These are phyloP conservation scores for Campoletis raptor DNA, from an alignment of 2,888 invertebrate genomes.

Conservation along the genomic window DNA sequence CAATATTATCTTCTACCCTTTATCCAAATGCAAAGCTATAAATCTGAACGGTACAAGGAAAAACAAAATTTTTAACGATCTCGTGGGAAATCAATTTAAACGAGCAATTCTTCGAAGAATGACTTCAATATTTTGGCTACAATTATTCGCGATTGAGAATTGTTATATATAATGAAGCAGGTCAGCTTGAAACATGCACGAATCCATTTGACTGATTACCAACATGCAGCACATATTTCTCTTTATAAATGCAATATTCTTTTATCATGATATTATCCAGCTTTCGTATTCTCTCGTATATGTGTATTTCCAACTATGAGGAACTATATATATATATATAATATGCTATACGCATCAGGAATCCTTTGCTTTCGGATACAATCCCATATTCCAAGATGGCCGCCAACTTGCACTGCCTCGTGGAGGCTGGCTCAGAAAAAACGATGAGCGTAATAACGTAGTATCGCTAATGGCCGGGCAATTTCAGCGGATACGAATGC, in stretches of 20 bases:
- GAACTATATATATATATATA: slow-evolving; percentile 10
- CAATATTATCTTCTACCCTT: slow-evolving; percentile 19
- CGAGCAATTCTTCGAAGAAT: neutral
- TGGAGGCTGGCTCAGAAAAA: slow-evolving; percentile 82
- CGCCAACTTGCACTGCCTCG: slow-evolving; percentile 75
- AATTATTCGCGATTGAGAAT: slow-evolving; percentile 1
- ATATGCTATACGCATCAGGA: slow-evolving; percentile 54
- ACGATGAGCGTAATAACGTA: slow-evolving; percentile 84
- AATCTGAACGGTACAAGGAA: neutral
- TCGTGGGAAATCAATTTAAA: slow-evolving; percentile 1
- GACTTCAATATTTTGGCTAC: neutral
- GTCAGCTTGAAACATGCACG: slow-evolving; percentile 32
- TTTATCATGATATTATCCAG: slow-evolving; percentile 60
- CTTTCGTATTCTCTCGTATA: slow-evolving; percentile 43
- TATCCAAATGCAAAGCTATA: slow-evolving; percentile 58
- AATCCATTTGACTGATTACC: slow-evolving; percentile 67
- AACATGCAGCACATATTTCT: slow-evolving; percentile 59
- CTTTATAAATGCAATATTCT: slow-evolving; percentile 53
- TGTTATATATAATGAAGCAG: slow-evolving; percentile 31
- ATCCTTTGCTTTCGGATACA: slow-evolving; percentile 74
- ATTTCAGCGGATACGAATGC: slow-evolving; percentile 83
- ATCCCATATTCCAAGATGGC: slow-evolving; percentile 84
- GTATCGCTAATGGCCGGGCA: slow-evolving; percentile 85
- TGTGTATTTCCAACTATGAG: neutral
- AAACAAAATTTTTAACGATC: neutral